These are phyloP conservation scores for Amphimedon queenslandica DNA, from an alignment of 37 sponge, comb jelly and placozoan genomes.

Conservation along the genomic window DNA sequence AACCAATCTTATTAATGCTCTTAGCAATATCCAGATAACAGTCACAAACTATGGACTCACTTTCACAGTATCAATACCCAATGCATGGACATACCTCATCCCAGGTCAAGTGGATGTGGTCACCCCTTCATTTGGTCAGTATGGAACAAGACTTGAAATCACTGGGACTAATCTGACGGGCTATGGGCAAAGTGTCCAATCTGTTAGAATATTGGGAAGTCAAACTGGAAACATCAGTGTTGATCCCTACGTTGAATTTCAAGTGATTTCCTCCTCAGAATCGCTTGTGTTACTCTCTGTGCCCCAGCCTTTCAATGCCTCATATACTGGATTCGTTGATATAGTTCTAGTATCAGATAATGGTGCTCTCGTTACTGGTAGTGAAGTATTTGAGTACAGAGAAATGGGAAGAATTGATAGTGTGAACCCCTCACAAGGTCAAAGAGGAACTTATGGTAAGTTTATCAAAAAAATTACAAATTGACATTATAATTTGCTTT, in stretches of 20 bases:
- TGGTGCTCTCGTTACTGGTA: constrained; percentile 43
- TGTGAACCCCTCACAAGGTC: constrained; percentile 40
- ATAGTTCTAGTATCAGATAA: constrained; percentile 36
- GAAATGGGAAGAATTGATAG: constrained; percentile 24
- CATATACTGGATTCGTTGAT: constrained; percentile 7
- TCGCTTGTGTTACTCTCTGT: constrained; percentile 15
- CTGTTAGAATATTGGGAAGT: neutral
- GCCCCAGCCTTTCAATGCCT: neutral
- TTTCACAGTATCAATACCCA: constrained; percentile 10
- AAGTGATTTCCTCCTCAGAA: neutral
- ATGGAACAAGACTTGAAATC: constrained; percentile 50
- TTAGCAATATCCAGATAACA: neutral
- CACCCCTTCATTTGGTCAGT: constrained; percentile 51
- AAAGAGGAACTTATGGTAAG: constrained; percentile 74
- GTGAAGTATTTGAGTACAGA: constrained; percentile 38
- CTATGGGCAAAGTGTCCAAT: constrained; percentile 26
- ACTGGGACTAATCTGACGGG: constrained; percentile 58
- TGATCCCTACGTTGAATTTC: constrained; percentile 3
- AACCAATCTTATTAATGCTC: neutral
- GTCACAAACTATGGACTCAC: neutral
- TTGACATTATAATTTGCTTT: neutral
- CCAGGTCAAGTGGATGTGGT: constrained; percentile 35
- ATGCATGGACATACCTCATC: constrained; percentile 35
- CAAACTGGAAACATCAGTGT: constrained; percentile 6
- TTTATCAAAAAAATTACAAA: neutral